Evolutionary conservation across 2,888 invertebrate species (phyloP), one percentile per base, ranked within the genome.

Genomic region (Drosophila pegasa): DNA sequence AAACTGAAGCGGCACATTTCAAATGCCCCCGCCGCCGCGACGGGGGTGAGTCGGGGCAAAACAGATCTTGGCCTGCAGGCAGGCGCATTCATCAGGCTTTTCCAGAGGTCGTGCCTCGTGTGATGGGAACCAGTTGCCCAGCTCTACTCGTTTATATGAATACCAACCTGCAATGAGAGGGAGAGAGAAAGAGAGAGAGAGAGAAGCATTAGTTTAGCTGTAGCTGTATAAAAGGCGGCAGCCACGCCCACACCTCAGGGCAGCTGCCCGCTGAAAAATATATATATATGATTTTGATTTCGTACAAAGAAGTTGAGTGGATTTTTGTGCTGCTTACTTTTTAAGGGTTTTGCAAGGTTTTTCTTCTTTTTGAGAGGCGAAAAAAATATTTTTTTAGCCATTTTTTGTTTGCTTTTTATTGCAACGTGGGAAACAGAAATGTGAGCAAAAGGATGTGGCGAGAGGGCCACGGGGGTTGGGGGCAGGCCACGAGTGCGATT

Each of bases 391-490:
- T 47, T 56, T 54, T 51, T 35, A 29, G 57, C 38, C 56, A 54
- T 59, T 84, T 87, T 52, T 38, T 38, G 12, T 9, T 27, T 14
- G 31, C n/a, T 52, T 52, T 52, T 37, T 51, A 66, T 75, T 78
- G 68, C 88, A 82, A 65, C 80, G 84, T 82, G 87, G 80, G 71
- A 88, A 87, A 73, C 29, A 52, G 48, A 56, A 59, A 47, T 56
- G 56, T 60, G 48, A 43, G 31, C 37, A 31, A 51, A 57, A 59
- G 66, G 58, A 59, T 64, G 69, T 58, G 52, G 45, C 22, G 18
- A 7, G 47, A 6, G 12, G 27, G 61, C 14, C 25, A 5, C 5
- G 3, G 16, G 0, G 10, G 14, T 2, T 3, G 45, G 62, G 50
- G 56, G 45, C 59, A 40, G 60, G n/a, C n/a, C n/a, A n/a, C 57